phyloP scores from a whole-genome alignment of 64 coral and sea anemone genomes.

The Montipora capricornis region DNA sequence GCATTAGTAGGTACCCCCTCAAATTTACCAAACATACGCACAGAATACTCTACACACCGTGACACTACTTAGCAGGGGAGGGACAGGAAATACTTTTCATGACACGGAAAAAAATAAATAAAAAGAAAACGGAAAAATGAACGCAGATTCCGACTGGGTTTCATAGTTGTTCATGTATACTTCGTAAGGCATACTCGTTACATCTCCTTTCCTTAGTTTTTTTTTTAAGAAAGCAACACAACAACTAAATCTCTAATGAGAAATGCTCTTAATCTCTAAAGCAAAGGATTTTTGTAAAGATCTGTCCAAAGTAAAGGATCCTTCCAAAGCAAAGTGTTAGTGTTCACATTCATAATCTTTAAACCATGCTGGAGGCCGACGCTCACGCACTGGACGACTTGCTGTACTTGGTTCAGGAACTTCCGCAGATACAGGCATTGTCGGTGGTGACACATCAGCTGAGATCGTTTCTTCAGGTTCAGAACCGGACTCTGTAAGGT shows the following conservation, averaged over 20 bases:
- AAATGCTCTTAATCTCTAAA: neutral
- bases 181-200: neutral
- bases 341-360: conserved; percentile 26
- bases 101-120: too few relatives aligned
- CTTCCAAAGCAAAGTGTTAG: conserved; percentile 1
- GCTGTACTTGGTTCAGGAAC: neutral
- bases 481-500: neutral
- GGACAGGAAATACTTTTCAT: too few relatives aligned
- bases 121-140: too few relatives aligned
- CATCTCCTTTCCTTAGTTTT: conserved; percentile 15
- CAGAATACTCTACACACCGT: too few relatives aligned
- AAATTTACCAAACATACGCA: too few relatives aligned
- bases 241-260: neutral
- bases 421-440: neutral
- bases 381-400: conserved; percentile 19
- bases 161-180: too few relatives aligned
- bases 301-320: conserved; percentile 8
- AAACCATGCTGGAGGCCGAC: conserved; percentile 1
- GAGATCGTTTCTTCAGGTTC: neutral
- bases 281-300: neutral
- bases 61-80: too few relatives aligned
- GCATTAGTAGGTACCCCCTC: too few relatives aligned
- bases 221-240: too few relatives aligned
- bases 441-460: conserved; percentile 1
- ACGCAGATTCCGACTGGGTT: too few relatives aligned